Evolutionary conservation across 92 coral and sea anemone species (phyloP), one percentile per base, ranked within the genome.

Genomic region (Ricordea florida): DNA sequence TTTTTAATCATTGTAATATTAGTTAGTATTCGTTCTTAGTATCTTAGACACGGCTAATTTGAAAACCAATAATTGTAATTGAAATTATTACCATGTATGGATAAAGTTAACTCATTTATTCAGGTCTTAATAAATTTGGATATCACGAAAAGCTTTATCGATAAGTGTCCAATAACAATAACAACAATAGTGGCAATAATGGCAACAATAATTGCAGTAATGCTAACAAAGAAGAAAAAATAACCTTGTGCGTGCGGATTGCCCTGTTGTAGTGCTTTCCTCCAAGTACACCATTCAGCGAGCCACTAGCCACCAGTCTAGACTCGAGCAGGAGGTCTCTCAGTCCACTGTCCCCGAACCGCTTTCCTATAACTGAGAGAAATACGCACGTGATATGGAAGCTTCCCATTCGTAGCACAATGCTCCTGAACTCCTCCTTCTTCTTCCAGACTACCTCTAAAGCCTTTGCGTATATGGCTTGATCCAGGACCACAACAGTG

Each of bases 181-280:
- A n/a, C n/a, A n/a, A n/a, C n/a, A n/a, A n/a, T n/a, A n/a, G n/a
- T n/a, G n/a, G n/a, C n/a, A n/a, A n/a, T n/a, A n/a, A n/a, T n/a
- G n/a, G n/a, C n/a, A n/a, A n/a, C n/a, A n/a, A n/a, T n/a, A n/a
- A n/a, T n/a, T n/a, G n/a, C n/a, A n/a, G n/a, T n/a, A n/a, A n/a
- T n/a, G n/a, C 4, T 24, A 21, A 30, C 22, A 4, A 7, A 48
- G 9, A 48, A 6, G 22, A 52, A 24, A 3, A 11, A 36, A 72
- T 59, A 41, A 60, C 89, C 77, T 78, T 78, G 69, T 84, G 89
- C 38, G 84, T 83, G 36, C 89, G 58, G 66, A 83, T 26, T 32
- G 72, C 74, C 61, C 79, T 50, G 79, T 77, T 76, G 69, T 84
- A 84, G 59, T 84, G 89, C 84, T 84, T 77, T 21, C 89, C 89